Conservation (phyloP, 2,888 invertebrate genomes). For the Drosophila leonis region DNA sequence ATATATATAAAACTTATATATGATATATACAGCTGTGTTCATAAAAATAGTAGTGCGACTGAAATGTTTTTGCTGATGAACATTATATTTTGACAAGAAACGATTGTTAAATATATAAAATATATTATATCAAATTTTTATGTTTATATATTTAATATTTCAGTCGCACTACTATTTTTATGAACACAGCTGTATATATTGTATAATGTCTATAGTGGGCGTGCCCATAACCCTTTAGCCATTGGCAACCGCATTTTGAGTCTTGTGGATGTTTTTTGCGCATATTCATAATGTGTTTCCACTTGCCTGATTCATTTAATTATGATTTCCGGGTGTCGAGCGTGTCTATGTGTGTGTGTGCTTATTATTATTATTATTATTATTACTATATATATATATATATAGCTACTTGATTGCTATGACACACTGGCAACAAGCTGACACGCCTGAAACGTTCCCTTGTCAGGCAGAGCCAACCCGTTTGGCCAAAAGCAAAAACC, state of each 20-base stretch:
- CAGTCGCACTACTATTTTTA: too few relatives aligned
- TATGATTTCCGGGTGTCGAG: constrained; percentile 67
- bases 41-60: too few relatives aligned
- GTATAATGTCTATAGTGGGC: background rate
- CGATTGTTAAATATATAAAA: too few relatives aligned
- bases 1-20: background rate
- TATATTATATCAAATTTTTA: too few relatives aligned
- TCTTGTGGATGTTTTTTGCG: constrained; percentile 12
- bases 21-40: background rate
- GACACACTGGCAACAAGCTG: constrained; percentile 37
- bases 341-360: constrained; percentile 18
- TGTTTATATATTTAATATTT: too few relatives aligned
- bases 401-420: constrained; percentile 62
- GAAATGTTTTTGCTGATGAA: too few relatives aligned
- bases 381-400: constrained; percentile 20
- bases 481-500: constrained; percentile 33
- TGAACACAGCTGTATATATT: too few relatives aligned
- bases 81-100: too few relatives aligned
- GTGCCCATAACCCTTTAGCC: background rate
- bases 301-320: constrained; percentile 73
- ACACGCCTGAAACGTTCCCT: constrained; percentile 22
- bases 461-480: constrained; percentile 6
- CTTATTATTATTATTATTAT: constrained; percentile 24
- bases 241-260: background rate
- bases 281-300: constrained; percentile 54